A percentile compares a stretch with the other conserved stretches of the same genome.
Evolutionary conservation across 2,797 vertebrate genomes (phyloP).

Genomic region (Dicrostonyx torquatus): DNA sequence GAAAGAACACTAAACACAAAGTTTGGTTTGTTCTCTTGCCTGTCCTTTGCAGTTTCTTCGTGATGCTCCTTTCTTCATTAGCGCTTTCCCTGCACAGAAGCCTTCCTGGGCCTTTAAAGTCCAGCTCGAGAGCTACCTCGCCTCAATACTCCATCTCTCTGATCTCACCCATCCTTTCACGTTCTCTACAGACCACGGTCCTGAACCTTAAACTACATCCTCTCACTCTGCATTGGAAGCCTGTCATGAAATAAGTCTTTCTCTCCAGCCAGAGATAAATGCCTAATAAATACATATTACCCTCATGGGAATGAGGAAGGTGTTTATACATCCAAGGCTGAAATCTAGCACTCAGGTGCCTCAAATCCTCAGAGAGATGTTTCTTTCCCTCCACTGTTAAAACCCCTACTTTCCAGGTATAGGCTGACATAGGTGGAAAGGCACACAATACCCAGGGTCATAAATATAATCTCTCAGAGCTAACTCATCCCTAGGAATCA

Average conservation of each 20-base stretch:
- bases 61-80: neutral
- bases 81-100: neutral
- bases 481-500: neutral
- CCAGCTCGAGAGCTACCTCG: neutral
- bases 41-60: neutral
- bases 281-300: neutral
- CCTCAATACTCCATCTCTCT: neutral
- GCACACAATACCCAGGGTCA: neutral
- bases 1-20: conserved; percentile 1
- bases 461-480: conserved; percentile 23
- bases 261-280: conserved; percentile 14
- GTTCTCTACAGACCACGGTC: neutral
- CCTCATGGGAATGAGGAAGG: neutral
- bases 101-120: neutral
- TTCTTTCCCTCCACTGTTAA: neutral
- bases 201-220: neutral
- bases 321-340: neutral
- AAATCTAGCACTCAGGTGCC: neutral
- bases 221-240: neutral
- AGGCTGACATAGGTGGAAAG: neutral
- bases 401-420: neutral
- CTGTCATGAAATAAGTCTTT: neutral
- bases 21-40: conserved; percentile 27
- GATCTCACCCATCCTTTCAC: neutral
- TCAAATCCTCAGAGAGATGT: neutral